These are phyloP conservation scores for Cryptocheilus praepositus DNA, from an alignment of 2,888 invertebrate species.

Conservation along the genomic window DNA sequence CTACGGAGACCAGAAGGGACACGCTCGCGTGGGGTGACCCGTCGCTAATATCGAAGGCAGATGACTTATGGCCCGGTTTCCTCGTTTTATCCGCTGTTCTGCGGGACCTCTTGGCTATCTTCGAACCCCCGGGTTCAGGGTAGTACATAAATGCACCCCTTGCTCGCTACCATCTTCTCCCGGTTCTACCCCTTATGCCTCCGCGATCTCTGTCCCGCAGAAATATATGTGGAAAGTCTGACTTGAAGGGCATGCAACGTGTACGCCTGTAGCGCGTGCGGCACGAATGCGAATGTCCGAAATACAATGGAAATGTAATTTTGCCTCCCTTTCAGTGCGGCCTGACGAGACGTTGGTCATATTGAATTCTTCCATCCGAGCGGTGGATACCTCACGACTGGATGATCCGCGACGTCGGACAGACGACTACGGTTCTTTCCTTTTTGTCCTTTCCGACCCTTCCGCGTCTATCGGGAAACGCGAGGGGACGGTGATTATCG, in stretches of 20 bases:
- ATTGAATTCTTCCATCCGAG: constrained; percentile 62
- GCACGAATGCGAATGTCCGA: constrained; percentile 65
- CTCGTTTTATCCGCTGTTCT: constrained; percentile 12
- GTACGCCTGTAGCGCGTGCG: constrained; percentile 51
- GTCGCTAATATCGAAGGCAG: constrained; percentile 61
- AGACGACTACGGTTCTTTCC: not conserved
- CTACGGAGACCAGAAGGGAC: constrained; percentile 34
- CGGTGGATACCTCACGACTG: not conserved
- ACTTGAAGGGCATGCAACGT: constrained; percentile 12
- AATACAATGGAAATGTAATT: constrained; percentile 71
- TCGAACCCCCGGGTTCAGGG: constrained; percentile 29
- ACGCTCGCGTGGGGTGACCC: constrained; percentile 18
- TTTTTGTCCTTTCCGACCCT: not conserved
- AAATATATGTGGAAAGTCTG: too few species aligned
- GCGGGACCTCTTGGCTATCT: constrained; percentile 38
- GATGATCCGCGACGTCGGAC: not conserved
- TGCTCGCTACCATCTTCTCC: constrained; percentile 5
- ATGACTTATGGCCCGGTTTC: constrained; percentile 57
- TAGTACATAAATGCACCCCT: constrained; percentile 20
- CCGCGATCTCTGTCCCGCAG: constrained; percentile 19
- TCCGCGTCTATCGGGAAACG: too few species aligned
- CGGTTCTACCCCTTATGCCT: too few species aligned
- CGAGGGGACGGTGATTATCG: too few species aligned
- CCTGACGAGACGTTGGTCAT: constrained; percentile 40
- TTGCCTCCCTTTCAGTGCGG: constrained; percentile 42